Evolutionary conservation across 2,888 invertebrate genomes (phyloP).

Genomic region (Ormyrus labotus): DNA sequence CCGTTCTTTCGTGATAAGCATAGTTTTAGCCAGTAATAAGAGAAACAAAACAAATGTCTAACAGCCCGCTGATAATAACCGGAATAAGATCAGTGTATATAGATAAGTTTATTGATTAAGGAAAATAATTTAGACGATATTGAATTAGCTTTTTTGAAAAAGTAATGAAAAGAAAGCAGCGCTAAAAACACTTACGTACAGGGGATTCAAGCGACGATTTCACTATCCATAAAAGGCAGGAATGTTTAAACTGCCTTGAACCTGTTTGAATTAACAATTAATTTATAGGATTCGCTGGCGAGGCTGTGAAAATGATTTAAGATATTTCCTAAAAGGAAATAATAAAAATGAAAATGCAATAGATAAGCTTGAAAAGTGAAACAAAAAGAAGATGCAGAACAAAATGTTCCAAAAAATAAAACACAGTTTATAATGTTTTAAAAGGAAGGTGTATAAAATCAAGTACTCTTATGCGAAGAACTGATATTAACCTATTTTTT

Average conservation of each 20-base stretch:
- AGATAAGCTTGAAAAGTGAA: constrained; percentile 49
- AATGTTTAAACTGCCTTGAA: constrained; percentile 37
- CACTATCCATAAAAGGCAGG: constrained; percentile 25
- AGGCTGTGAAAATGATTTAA: constrained; percentile 59
- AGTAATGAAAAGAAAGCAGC: constrained; percentile 21
- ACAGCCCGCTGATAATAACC: constrained; percentile 52
- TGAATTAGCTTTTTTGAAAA: constrained; percentile 43
- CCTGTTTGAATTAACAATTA: constrained; percentile 47
- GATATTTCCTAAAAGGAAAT: constrained; percentile 52
- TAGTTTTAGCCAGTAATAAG: constrained; percentile 58
- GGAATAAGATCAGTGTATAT: constrained; percentile 58
- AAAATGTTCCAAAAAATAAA: constrained; percentile 41
- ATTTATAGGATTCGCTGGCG: constrained; percentile 57
- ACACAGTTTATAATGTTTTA: constrained; percentile 49
- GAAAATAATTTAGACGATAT: constrained; percentile 47
- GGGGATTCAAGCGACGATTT: constrained; percentile 32
- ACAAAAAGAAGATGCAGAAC: constrained; percentile 15
- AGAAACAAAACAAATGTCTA: constrained; percentile 40
- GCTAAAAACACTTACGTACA: constrained; percentile 31
- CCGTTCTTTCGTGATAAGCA: constrained; percentile 71
- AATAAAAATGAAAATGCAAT: constrained; percentile 41
- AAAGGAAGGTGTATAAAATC: constrained; percentile 28
- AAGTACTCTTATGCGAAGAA: constrained; percentile 29
- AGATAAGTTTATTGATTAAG: constrained; percentile 55
- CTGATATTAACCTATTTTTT: constrained; percentile 56